A percentile compares a stretch with the other conserved stretches of the same genome.
Conservation (phyloP, 1,140 invertebrate species). For the Atta texana region DNA sequence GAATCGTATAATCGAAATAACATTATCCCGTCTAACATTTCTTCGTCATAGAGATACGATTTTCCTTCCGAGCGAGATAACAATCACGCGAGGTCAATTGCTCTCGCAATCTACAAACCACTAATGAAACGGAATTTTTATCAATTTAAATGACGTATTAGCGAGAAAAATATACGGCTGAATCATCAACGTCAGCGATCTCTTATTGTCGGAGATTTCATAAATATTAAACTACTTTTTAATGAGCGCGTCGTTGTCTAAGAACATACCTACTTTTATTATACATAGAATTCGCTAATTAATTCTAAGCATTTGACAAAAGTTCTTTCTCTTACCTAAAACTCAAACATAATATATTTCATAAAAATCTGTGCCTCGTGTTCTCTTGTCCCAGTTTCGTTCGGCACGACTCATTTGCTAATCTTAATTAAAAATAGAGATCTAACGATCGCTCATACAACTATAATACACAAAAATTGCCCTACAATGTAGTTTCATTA, state of each 20-base stretch:
- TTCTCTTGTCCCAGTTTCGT: conserved; percentile 12
- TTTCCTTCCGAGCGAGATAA: conserved; percentile 2
- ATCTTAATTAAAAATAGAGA: conserved; percentile 35
- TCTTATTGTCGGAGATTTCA: conserved; percentile 10
- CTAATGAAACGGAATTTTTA: conserved; percentile 40
- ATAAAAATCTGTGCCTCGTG: not conserved
- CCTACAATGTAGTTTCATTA: not conserved
- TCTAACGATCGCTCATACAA: conserved; percentile 1
- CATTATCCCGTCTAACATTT: conserved; percentile 51
- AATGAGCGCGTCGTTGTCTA: not conserved
- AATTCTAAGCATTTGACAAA: not conserved
- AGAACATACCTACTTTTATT: not conserved
- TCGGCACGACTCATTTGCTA: conserved; percentile 8
- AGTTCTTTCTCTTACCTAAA: not conserved
- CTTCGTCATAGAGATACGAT: conserved; percentile 12
- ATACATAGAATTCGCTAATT: conserved; percentile 9
- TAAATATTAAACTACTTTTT: conserved; percentile 50
- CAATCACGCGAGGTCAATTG: conserved; percentile 9
- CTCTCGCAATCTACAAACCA: conserved; percentile 18
- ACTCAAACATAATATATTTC: not conserved
- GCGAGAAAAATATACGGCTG: conserved; percentile 8
- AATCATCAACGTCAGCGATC: conserved; percentile 32
- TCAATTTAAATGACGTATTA: conserved; percentile 13
- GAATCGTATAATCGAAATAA: conserved; percentile 20
- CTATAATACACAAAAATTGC: not conserved